These are phyloP conservation scores for Lagria hirta DNA, from an alignment of 2,888 invertebrate species.

Conservation along the genomic window DNA sequence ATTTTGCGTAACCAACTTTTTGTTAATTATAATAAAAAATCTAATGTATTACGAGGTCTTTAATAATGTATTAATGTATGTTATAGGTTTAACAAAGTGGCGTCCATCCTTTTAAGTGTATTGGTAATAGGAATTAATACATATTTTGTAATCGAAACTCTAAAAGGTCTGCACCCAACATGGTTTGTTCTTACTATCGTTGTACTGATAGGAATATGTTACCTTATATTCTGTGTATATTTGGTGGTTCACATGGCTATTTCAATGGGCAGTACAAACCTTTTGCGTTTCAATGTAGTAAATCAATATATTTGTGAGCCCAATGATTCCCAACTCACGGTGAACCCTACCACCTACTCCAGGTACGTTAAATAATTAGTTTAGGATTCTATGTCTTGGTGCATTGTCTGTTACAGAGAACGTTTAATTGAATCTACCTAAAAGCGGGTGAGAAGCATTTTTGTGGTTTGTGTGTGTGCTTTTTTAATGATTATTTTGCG, in stretches of 20 bases:
- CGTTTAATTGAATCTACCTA: conserved; percentile 22
- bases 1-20: background rate
- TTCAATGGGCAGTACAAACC: conserved; percentile 63
- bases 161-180: conserved; percentile 54
- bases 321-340: conserved; percentile 56
- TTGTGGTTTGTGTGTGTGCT: conserved; percentile 3
- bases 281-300: conserved; percentile 59
- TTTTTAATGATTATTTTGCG: conserved; percentile 5
- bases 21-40: no score
- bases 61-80: no score
- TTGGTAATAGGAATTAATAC: conserved; percentile 78
- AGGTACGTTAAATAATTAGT: conserved; percentile 54
- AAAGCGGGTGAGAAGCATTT: conserved; percentile 6
- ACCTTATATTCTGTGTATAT: conserved; percentile 73
- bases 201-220: conserved; percentile 63
- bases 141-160: conserved; percentile 70
- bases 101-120: conserved; percentile 66
- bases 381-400: background rate
- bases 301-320: conserved; percentile 61
- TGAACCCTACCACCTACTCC: conserved; percentile 60
- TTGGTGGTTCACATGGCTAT: conserved; percentile 72
- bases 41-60: no score
- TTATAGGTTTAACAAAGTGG: conserved; percentile 68
- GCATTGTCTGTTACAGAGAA: conserved; percentile 21
- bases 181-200: conserved; percentile 56